phyloP scores from a whole-genome alignment of 2,797 vertebrate genomes.

The Acropternis orthonyx region DNA sequence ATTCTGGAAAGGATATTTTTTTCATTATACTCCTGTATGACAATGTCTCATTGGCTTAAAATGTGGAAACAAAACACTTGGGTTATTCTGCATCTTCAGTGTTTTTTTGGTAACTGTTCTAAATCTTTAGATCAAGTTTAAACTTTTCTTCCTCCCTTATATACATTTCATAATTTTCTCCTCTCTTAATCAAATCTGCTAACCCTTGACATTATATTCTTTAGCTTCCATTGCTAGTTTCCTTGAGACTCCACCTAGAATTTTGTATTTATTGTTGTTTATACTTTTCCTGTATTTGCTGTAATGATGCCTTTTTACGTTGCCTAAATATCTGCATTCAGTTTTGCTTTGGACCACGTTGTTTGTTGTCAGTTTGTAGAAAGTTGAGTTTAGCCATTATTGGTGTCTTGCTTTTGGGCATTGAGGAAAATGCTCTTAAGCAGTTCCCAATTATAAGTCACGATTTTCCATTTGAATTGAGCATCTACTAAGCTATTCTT shows the following conservation, averaged over 20 bases:
- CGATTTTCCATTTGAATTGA: slow-evolving; percentile 23
- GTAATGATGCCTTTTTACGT: neutral
- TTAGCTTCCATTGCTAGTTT: neutral
- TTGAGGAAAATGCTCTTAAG: neutral
- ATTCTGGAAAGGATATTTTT: neutral
- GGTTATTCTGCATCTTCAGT: neutral
- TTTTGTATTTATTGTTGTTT: neutral
- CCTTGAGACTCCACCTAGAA: neutral
- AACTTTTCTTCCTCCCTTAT: neutral
- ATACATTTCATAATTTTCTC: neutral
- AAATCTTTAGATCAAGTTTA: neutral
- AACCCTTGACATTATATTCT: neutral
- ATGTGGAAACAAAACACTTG: neutral
- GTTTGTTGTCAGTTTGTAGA: neutral
- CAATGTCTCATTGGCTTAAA: neutral
- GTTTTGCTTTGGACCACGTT: neutral
- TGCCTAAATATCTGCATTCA: neutral
- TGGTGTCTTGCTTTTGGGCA: neutral
- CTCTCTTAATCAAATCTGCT: neutral
- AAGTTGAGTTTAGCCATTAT: neutral
- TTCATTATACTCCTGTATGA: neutral
- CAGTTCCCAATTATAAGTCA: neutral
- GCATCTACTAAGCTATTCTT: neutral
- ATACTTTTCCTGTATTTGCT: neutral
- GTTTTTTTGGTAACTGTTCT: neutral